Conservation (phyloP, 2,888 invertebrate species). For the Hyposoter dolosus region DNA sequence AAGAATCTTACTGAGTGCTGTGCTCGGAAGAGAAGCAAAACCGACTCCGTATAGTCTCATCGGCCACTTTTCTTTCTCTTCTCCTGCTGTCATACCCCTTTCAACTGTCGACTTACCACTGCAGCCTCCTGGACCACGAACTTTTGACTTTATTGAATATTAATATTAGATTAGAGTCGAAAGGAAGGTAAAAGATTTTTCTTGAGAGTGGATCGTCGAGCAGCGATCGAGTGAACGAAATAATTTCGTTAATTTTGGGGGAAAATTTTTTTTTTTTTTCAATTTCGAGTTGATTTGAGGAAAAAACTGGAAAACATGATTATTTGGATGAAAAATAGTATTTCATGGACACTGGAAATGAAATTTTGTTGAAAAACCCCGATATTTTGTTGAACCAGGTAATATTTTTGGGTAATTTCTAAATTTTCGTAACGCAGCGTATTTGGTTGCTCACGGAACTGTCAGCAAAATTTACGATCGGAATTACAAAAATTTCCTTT, state of each 20-base stretch:
- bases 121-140: constrained; percentile 25
- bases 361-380: no score
- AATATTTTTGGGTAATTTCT: no score
- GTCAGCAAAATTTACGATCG: no score
- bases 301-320: background rate
- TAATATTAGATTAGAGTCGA: constrained; percentile 63
- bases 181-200: constrained; percentile 29
- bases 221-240: background rate
- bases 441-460: no score
- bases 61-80: constrained; percentile 16
- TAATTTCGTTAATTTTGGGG: background rate
- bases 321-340: background rate
- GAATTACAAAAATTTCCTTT: no score
- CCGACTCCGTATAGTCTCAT: background rate
- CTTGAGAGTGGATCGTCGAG: background rate
- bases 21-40: background rate
- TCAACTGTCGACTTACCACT: constrained; percentile 65
- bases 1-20: constrained; percentile 61
- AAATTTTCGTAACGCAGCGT: no score
- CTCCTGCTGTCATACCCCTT: constrained; percentile 68
- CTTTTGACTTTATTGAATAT: constrained; percentile 65
- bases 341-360: no score
- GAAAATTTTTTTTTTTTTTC: background rate
- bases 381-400: no score
- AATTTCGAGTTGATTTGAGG: background rate